phyloP scores from a whole-genome alignment of 2,888 invertebrate genomes.

The Pogonocherus hispidulus region DNA sequence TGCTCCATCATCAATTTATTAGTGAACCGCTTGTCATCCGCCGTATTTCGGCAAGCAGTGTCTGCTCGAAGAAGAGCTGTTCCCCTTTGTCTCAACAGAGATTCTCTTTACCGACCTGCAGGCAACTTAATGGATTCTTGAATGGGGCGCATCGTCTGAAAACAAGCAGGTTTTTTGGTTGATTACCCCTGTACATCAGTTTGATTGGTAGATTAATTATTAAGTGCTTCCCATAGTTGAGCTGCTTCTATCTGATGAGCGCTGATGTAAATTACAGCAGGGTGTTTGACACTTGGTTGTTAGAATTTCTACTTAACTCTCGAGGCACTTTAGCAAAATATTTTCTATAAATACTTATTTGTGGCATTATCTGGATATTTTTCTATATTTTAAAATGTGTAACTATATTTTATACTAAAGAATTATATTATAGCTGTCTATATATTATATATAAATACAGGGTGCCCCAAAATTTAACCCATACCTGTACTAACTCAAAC shows the following conservation, averaged over 20 bases:
- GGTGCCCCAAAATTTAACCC: too few relatives aligned
- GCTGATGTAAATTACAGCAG: conserved; percentile 3
- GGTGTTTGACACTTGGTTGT: neutral
- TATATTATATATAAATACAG: too few relatives aligned
- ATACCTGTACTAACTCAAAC: too few relatives aligned
- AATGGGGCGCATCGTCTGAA: neutral
- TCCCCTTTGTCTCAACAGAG: conserved; percentile 9
- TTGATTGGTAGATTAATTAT: conserved; percentile 17
- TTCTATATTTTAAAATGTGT: too few relatives aligned
- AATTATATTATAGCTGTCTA: too few relatives aligned
- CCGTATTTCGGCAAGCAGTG: conserved; percentile 8
- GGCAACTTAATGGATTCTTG: conserved; percentile 20
- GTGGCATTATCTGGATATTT: too few relatives aligned
- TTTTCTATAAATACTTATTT: too few relatives aligned
- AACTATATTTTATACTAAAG: too few relatives aligned
- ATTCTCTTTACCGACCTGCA: conserved; percentile 5
- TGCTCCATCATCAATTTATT: neutral
- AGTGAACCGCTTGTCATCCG: neutral
- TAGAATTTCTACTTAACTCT: neutral
- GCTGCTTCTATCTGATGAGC: neutral
- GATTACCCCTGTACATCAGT: conserved; percentile 10
- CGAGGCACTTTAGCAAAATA: too few relatives aligned
- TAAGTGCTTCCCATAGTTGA: neutral
- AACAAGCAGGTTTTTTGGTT: conserved; percentile 19
- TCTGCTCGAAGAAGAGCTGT: conserved; percentile 1